Percentiles rank a stretch among this genome's conserved stretches.
Conservation (phyloP, 2,113 vertebrate genomes). For the Nycticebus coucang region DNA sequence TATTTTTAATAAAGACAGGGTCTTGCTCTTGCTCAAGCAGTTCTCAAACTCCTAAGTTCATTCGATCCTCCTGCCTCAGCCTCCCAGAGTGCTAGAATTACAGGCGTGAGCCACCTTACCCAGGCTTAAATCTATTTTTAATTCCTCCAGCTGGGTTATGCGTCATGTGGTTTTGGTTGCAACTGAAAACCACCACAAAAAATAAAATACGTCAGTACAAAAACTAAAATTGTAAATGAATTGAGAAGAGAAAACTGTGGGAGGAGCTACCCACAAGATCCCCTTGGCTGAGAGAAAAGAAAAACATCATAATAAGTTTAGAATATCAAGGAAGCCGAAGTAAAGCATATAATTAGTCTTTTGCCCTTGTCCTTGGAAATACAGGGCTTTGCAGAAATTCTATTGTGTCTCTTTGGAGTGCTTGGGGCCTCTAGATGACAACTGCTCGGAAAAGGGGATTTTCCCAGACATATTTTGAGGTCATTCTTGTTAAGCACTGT, state of each 20-base stretch:
- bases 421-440: neutral
- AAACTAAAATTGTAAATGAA: neutral
- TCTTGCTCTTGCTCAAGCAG: no score
- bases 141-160: neutral
- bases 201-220: neutral
- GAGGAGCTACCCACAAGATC: neutral
- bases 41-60: no score
- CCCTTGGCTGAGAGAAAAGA: neutral
- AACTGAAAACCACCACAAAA: neutral
- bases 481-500: neutral
- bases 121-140: neutral
- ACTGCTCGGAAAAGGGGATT: neutral
- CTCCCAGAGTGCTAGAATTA: no score
- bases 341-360: neutral
- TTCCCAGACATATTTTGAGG: conserved; percentile 63
- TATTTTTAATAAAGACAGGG: no score
- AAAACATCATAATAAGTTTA: neutral
- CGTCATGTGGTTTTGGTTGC: neutral
- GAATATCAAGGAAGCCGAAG: conserved; percentile 32
- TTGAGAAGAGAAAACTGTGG: neutral
- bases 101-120: no score
- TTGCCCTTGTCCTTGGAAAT: neutral
- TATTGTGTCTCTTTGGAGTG: neutral
- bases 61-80: no score
- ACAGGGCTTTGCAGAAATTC: conserved; percentile 42